Conservation (phyloP, 2,888 invertebrate species). For the Globia sparganii region DNA sequence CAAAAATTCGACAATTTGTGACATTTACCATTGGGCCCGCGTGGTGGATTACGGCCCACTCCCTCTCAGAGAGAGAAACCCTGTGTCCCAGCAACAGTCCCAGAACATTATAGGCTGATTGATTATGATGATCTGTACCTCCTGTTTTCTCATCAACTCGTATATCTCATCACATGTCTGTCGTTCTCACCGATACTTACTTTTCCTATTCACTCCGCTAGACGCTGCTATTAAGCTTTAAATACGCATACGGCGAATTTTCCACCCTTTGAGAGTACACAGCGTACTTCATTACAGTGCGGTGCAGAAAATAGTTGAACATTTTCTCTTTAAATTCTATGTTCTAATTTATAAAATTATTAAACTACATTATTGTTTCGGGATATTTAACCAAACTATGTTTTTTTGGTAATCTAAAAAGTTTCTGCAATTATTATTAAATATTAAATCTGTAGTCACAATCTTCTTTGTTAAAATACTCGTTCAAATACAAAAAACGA, state of each 20-base stretch:
- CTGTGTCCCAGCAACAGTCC: not conserved
- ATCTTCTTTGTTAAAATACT: slow-evolving; percentile 38
- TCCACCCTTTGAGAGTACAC: slow-evolving; percentile 68
- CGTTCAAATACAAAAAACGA: slow-evolving; percentile 36
- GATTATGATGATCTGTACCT: too few relatives aligned
- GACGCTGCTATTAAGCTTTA: slow-evolving; percentile 68
- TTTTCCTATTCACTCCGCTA: slow-evolving; percentile 70
- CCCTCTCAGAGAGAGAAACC: not conserved
- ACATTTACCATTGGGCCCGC: not conserved
- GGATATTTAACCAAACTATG: not conserved
- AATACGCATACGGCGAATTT: slow-evolving; percentile 71
- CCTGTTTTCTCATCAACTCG: not conserved
- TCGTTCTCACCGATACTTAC: slow-evolving; percentile 9
- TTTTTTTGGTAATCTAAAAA: not conserved
- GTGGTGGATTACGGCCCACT: not conserved
- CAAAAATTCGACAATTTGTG: not conserved
- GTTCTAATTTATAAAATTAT: not conserved
- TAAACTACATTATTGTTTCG: not conserved
- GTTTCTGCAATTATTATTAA: not conserved
- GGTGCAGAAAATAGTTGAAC: slow-evolving; percentile 54
- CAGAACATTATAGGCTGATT: not conserved
- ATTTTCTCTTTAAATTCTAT: not conserved
- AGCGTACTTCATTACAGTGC: slow-evolving; percentile 56
- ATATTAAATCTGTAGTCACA: slow-evolving; percentile 23
- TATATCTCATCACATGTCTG: not conserved